Percentiles rank a stretch among this genome's conserved stretches.
phyloP scores from a whole-genome alignment of 1,140 invertebrate genomes.

The Drosophila pectinifera region DNA sequence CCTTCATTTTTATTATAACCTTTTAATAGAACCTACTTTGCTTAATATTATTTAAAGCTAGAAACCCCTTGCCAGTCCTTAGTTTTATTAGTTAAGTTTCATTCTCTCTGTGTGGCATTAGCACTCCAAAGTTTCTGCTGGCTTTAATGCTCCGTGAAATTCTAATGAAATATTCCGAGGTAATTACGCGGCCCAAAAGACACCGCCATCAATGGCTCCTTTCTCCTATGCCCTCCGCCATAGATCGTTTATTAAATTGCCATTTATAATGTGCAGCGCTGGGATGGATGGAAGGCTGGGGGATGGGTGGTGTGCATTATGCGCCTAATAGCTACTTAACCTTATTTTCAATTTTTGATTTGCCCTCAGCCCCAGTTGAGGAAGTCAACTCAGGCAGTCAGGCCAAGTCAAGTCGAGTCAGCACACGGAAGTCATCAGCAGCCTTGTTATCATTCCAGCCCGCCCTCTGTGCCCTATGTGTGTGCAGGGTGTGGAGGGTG shows the following conservation, averaged over 20 bases:
- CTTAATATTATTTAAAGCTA: neutral
- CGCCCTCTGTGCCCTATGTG: constrained; percentile 2
- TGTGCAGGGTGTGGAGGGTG: constrained; percentile 9
- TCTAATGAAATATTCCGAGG: constrained; percentile 77
- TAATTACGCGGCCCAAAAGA: constrained; percentile 64
- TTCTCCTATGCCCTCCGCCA: too few relatives aligned
- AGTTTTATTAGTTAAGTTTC: too few relatives aligned
- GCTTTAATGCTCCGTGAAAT: constrained; percentile 78
- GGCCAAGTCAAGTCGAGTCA: constrained; percentile 61
- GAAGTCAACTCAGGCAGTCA: constrained; percentile 42
- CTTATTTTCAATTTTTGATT: constrained; percentile 84
- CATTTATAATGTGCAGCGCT: constrained; percentile 50
- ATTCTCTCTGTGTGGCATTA: constrained; percentile 5
- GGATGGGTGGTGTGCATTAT: constrained; percentile 44
- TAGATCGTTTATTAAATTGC: constrained; percentile 72
- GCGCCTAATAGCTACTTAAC: constrained; percentile 78
- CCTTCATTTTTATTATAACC: too few relatives aligned
- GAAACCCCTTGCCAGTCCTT: neutral
- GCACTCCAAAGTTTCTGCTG: constrained; percentile 31
- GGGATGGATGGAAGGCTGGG: neutral
- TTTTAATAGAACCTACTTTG: neutral
- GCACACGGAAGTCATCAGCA: constrained; percentile 78
- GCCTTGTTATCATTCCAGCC: constrained; percentile 73
- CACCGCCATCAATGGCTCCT: constrained; percentile 20
- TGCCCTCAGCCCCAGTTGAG: constrained; percentile 33